These are phyloP conservation scores for Henricia sp. DNA, from an alignment of 53 echinoderm and acorn worm species.

Conservation along the genomic window DNA sequence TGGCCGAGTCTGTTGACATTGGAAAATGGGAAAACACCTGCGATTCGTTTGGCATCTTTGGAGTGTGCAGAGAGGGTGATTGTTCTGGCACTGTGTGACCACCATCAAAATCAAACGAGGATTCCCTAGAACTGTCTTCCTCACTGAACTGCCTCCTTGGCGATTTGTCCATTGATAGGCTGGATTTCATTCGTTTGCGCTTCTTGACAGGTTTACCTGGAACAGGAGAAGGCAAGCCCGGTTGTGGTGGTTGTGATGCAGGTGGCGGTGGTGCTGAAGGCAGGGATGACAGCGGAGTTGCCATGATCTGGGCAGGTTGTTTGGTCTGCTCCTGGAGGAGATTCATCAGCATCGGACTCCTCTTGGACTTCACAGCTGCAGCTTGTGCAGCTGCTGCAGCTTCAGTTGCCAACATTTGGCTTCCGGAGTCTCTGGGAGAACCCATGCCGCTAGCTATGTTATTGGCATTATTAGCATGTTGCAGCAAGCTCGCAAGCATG, in stretches of 20 bases:
- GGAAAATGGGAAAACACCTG: slow-evolving; percentile 47
- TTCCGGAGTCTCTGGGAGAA: not conserved
- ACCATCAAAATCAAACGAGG: slow-evolving; percentile 57
- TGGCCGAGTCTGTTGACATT: slow-evolving; percentile 36
- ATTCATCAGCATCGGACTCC: slow-evolving; percentile 95
- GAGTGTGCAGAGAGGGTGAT: slow-evolving; percentile 42
- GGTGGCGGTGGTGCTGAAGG: slow-evolving; percentile 19
- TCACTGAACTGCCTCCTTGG: slow-evolving; percentile 81
- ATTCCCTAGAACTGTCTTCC: slow-evolving; percentile 60
- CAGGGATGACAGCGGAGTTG: slow-evolving; percentile 29
- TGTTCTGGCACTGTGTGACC: slow-evolving; percentile 44
- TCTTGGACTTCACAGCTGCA: slow-evolving; percentile 54
- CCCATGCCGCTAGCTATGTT: not conserved
- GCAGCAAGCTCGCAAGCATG: slow-evolving; percentile 91
- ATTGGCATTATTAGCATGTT: slow-evolving; percentile 55
- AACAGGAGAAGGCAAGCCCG: slow-evolving; percentile 30
- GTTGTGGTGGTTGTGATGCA: slow-evolving; percentile 23
- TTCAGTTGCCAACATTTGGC: slow-evolving; percentile 48
- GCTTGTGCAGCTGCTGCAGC: slow-evolving; percentile 46
- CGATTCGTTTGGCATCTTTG: slow-evolving; percentile 39
- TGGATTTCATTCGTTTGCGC: slow-evolving; percentile 14
- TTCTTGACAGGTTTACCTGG: slow-evolving; percentile 47
- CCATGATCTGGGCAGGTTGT: slow-evolving; percentile 53
- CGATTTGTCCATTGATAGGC: slow-evolving; percentile 72
- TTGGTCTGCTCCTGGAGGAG: slow-evolving; percentile 87